A percentile compares a stretch with the other conserved stretches of the same genome.
phyloP scores from a whole-genome alignment of 2,888 invertebrate genomes.

The Macrophya annulata region DNA sequence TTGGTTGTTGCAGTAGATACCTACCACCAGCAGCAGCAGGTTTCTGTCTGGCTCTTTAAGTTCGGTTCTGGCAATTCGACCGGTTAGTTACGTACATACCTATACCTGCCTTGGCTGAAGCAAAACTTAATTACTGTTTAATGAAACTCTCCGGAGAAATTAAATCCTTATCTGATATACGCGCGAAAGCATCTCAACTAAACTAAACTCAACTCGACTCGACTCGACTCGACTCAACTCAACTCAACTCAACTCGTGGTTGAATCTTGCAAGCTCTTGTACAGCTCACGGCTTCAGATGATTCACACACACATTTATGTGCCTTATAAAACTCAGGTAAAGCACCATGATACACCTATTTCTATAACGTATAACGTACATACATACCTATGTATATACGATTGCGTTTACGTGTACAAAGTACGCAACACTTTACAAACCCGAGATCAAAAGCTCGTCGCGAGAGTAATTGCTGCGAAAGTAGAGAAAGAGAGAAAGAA shows the following conservation, averaged over 20 bases:
- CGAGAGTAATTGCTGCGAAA: slow-evolving; percentile 34
- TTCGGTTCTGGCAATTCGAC: slow-evolving; percentile 3
- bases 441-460: slow-evolving; percentile 48
- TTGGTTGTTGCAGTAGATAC: background rate
- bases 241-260: background rate
- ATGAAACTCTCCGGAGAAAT: slow-evolving; percentile 72
- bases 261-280: slow-evolving; percentile 35
- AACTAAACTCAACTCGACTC: background rate
- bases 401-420: slow-evolving; percentile 3
- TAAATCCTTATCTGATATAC: slow-evolving; percentile 73
- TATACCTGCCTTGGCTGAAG: slow-evolving; percentile 59
- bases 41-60: background rate
- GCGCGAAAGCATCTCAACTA: slow-evolving; percentile 17
- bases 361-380: background rate
- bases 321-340: background rate
- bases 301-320: background rate
- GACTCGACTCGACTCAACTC: background rate
- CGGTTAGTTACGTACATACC: slow-evolving; percentile 25
- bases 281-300: slow-evolving; percentile 26
- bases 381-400: background rate
- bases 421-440: slow-evolving; percentile 20
- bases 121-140: slow-evolving; percentile 76
- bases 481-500: background rate
- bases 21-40: background rate
- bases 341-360: background rate